These are phyloP conservation scores for Platypus cylindrus DNA, from an alignment of 2,888 invertebrate species.

Conservation along the genomic window DNA sequence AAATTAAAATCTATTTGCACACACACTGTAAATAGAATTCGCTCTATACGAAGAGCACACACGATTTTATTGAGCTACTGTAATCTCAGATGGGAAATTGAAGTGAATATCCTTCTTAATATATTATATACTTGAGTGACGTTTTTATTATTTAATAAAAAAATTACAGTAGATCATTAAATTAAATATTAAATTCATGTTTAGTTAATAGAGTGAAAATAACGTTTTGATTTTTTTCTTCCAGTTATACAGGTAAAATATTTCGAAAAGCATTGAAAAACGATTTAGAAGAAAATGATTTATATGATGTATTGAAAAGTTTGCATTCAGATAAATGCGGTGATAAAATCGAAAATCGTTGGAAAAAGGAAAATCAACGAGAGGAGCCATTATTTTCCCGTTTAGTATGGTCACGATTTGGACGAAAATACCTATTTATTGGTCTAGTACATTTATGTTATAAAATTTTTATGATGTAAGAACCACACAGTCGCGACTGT, in stretches of 20 bases:
- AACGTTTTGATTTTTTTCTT: slow-evolving; percentile 11
- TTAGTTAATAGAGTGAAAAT: background rate
- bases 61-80: no score
- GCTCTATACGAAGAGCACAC: no score
- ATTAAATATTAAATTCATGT: background rate
- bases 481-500: background rate
- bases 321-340: slow-evolving; percentile 25
- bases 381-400: slow-evolving; percentile 13
- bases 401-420: slow-evolving; percentile 8
- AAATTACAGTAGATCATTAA: no score
- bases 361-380: slow-evolving; percentile 19
- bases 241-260: slow-evolving; percentile 53
- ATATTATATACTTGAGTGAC: no score
- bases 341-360: slow-evolving; percentile 27
- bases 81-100: no score
- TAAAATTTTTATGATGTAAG: slow-evolving; percentile 6
- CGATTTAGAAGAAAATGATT: slow-evolving; percentile 48
- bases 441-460: slow-evolving; percentile 4
- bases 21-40: no score
- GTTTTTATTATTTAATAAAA: no score
- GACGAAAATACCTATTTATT: slow-evolving; percentile 4
- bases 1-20: no score
- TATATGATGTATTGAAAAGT: slow-evolving; percentile 42
- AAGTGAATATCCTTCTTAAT: no score
- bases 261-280: slow-evolving; percentile 49